Evolutionary conservation across 2,113 vertebrate genomes (phyloP), one percentile per base, ranked within the genome.

Genomic region (Lucifuga dentata): DNA sequence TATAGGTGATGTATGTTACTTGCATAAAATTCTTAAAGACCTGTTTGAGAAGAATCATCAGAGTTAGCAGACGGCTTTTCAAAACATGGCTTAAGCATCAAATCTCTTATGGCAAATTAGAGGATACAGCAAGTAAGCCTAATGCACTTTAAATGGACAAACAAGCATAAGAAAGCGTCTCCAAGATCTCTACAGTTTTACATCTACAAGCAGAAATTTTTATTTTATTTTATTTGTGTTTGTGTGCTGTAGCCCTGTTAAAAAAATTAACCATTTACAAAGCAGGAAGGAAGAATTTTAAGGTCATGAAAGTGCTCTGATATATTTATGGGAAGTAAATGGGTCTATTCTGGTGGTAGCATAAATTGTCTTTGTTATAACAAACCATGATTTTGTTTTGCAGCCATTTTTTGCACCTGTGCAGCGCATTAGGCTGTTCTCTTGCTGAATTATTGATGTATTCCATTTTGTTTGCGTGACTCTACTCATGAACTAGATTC

Each of bases 211-310:
- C n/a, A n/a, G n/a, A n/a, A n/a, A n/a, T n/a, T n/a, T n/a, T n/a
- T n/a, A n/a, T n/a, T n/a, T n/a, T n/a, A n/a, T n/a, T n/a, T n/a
- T n/a, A n/a, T n/a, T n/a, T n/a, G n/a, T n/a, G n/a, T n/a, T n/a
- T n/a, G n/a, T n/a, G n/a, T 7, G 7, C 26, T 29, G 26, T 5
- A 29, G 26, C 13, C n/a, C n/a, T 7, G n/a, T 15, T 21, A 5
- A 13, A 15, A 3, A 29, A 43, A 40, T 23, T 7, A n/a, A n/a
- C n/a, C n/a, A n/a, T 4, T 1, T 39, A 15, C 11, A 20, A 35
- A 39, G 12, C 40, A 44, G 26, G 36, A 60, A 69, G 52, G 46
- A 70, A 53, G n/a, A 17, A 11, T 26, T 33, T 75, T 48, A 19
- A 33, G 56, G 39, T n/a, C 16, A 32, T 17, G 49, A 20, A 29